Conservation (phyloP, 2,113 vertebrate genomes). For the Limanda limanda region DNA sequence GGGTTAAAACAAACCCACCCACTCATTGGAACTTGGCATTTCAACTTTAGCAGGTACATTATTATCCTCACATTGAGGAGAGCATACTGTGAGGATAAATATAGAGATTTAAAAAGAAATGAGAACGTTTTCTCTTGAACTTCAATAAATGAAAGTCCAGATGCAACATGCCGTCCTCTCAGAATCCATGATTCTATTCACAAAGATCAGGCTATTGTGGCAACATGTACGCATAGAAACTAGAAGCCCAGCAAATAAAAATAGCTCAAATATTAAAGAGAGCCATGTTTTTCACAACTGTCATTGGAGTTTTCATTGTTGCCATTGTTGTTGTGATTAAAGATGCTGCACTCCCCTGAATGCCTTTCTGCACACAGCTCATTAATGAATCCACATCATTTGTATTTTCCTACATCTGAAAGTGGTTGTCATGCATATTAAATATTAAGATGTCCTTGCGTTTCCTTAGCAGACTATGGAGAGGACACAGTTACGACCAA, state of each 20-base stretch:
- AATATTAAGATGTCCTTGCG: conserved; percentile 4
- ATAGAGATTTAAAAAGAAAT: too few species aligned
- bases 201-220: conserved; percentile 25
- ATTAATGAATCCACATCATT: neutral
- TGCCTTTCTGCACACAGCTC: conserved; percentile 4
- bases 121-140: too few species aligned
- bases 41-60: too few species aligned
- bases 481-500: neutral
- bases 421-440: conserved; percentile 4
- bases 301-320: conserved; percentile 26
- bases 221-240: conserved; percentile 35
- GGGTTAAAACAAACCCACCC: too few species aligned
- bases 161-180: neutral
- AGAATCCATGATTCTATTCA: conserved; percentile 2
- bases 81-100: too few species aligned
- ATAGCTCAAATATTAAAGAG: conserved; percentile 51
- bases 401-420: neutral
- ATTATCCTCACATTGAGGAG: too few species aligned
- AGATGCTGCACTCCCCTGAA: conserved; percentile 18
- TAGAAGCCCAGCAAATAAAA: conserved; percentile 36
- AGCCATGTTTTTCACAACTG: conserved; percentile 15
- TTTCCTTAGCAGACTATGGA: neutral
- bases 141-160: neutral
- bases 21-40: too few species aligned
- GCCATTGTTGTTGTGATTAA: conserved; percentile 51